phyloP scores from a whole-genome alignment of 2,888 invertebrate genomes.

The Andrena flavipes region DNA sequence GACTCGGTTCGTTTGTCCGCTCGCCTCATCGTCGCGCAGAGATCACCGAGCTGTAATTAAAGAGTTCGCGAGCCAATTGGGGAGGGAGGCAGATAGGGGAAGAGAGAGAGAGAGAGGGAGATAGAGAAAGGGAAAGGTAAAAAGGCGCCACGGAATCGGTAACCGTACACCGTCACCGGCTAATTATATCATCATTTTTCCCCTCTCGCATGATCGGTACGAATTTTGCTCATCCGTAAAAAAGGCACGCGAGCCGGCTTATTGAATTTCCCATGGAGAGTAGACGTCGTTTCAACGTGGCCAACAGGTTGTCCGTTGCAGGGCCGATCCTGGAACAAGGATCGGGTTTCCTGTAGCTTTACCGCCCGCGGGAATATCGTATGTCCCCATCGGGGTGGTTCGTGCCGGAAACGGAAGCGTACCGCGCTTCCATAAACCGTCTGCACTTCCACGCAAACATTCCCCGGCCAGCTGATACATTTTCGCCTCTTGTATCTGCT shows the following conservation, averaged over 20 bases:
- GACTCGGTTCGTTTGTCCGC: slow-evolving; percentile 3
- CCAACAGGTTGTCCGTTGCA: slow-evolving; percentile 63
- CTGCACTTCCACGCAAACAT: slow-evolving; percentile 15
- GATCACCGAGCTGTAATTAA: slow-evolving; percentile 49
- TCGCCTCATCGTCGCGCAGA: slow-evolving; percentile 14
- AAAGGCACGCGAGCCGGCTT: slow-evolving; percentile 55
- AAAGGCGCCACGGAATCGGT: slow-evolving; percentile 15
- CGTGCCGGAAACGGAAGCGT: slow-evolving; percentile 71
- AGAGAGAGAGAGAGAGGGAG: not conserved
- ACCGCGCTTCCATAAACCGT: slow-evolving; percentile 22
- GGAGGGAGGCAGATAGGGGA: not conserved
- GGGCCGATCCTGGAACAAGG: slow-evolving; percentile 59
- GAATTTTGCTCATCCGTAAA: slow-evolving; percentile 56
- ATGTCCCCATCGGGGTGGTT: slow-evolving; percentile 47
- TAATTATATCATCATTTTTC: slow-evolving; percentile 55
- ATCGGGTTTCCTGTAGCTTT: slow-evolving; percentile 63
- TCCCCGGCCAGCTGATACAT: not conserved
- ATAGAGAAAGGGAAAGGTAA: not conserved
- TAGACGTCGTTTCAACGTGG: slow-evolving; percentile 46
- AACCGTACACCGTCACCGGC: slow-evolving; percentile 35
- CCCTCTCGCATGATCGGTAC: slow-evolving; percentile 48
- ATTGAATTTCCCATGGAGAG: slow-evolving; percentile 51
- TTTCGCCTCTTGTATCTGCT: not conserved
- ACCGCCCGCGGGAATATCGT: slow-evolving; percentile 58
- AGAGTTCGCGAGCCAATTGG: slow-evolving; percentile 35